Evolutionary conservation across 2,113 vertebrate genomes (phyloP).

Genomic region (Lota lota): DNA sequence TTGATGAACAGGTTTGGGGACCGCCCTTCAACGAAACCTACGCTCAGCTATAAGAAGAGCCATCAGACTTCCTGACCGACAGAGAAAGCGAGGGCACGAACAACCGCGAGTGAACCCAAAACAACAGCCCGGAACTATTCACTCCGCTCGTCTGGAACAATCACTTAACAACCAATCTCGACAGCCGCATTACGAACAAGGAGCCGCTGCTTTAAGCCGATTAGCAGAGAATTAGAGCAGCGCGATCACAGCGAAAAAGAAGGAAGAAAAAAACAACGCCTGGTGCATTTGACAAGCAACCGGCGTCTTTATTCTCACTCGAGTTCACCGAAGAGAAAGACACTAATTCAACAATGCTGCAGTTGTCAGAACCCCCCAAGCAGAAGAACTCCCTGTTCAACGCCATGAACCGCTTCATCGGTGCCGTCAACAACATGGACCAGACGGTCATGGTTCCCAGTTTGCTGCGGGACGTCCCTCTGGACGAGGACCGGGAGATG

Average conservation of each 20-base stretch:
- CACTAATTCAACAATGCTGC: conserved; percentile 77
- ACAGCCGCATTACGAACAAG: conserved; percentile 13
- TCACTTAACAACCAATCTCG: conserved; percentile 33
- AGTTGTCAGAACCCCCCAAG: conserved; percentile 81
- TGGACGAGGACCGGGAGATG: conserved; percentile 69
- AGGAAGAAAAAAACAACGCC: no score
- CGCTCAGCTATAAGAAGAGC: background rate
- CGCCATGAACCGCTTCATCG: conserved; percentile 95
- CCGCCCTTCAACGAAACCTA: conserved; percentile 46
- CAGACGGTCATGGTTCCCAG: conserved; percentile 97
- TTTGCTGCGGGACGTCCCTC: conserved; percentile 90
- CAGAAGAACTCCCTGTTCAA: conserved; percentile 95
- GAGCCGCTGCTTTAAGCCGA: conserved; percentile 37
- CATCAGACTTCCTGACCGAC: background rate
- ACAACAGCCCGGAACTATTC: background rate
- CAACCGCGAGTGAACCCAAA: background rate
- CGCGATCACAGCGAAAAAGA: conserved; percentile 6
- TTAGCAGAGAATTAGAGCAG: conserved; percentile 36
- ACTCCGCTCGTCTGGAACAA: conserved; percentile 8
- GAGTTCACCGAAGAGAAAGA: background rate
- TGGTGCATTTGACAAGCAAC: background rate
- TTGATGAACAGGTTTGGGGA: conserved; percentile 58
- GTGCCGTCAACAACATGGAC: conserved; percentile 98
- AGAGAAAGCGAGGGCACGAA: conserved; percentile 6
- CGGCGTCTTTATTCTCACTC: background rate